Evolutionary conservation across 1,140 invertebrate genomes (phyloP).

Genomic region (Drosophila sp.): DNA sequence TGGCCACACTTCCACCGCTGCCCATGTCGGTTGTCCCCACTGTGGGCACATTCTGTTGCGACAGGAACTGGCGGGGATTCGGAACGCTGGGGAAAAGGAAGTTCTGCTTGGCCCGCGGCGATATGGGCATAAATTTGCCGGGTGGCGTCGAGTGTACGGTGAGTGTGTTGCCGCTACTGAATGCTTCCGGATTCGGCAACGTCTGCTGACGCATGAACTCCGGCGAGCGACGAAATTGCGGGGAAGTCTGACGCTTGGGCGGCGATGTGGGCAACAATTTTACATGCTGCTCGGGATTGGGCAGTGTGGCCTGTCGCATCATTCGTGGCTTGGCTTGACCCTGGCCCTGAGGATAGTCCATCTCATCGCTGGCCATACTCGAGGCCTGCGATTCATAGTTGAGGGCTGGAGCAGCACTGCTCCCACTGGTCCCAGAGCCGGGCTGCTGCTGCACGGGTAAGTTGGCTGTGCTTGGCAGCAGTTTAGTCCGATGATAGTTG

Average conservation of each 20-base stretch:
- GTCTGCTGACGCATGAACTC: constrained; percentile 82
- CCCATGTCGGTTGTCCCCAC: constrained; percentile 62
- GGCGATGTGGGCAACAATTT: constrained; percentile 82
- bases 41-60: constrained; percentile 79
- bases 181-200: constrained; percentile 79
- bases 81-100: constrained; percentile 81
- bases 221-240: constrained; percentile 79
- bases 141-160: constrained; percentile 69
- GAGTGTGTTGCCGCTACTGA: constrained; percentile 73
- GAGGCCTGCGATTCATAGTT: constrained; percentile 68
- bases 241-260: constrained; percentile 80
- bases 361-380: constrained; percentile 65
- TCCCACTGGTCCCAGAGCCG: constrained; percentile 20
- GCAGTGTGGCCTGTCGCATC: constrained; percentile 77
- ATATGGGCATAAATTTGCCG: constrained; percentile 80
- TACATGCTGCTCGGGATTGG: constrained; percentile 82
- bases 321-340: constrained; percentile 66
- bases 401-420: constrained; percentile 39
- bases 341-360: constrained; percentile 48
- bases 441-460: constrained; percentile 29
- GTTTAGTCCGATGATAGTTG: constrained; percentile 71
- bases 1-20: constrained; percentile 60
- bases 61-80: constrained; percentile 78
- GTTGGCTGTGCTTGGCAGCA: constrained; percentile 67
- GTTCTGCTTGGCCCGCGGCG: constrained; percentile 80